Evolutionary conservation across 2,888 invertebrate genomes (phyloP).

Genomic region (Coelopa pilipes): DNA sequence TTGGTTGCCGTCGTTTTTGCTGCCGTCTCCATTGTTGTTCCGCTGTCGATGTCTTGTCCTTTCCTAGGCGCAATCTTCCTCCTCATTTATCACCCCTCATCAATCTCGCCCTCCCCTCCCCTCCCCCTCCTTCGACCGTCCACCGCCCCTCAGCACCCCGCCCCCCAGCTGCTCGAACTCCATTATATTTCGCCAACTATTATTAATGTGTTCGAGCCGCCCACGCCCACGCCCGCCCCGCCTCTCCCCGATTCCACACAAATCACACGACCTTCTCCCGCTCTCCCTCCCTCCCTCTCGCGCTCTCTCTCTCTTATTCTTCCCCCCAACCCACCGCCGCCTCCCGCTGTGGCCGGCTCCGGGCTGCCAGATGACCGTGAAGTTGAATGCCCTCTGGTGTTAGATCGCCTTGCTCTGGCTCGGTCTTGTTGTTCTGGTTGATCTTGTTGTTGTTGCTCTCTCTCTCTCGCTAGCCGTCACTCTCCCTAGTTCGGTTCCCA

Average conservation of each 20-base stretch:
- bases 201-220: background rate
- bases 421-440: background rate
- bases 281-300: background rate
- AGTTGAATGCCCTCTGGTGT: conserved; percentile 58
- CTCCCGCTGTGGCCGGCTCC: background rate
- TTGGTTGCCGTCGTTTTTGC: background rate
- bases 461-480: background rate
- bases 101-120: no score
- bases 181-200: background rate
- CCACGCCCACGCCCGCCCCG: background rate
- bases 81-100: no score
- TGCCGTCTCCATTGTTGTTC: background rate
- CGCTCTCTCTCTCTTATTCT: conserved; percentile 4
- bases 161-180: background rate
- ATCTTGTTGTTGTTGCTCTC: background rate
- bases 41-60: background rate
- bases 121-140: no score
- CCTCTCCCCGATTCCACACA: background rate
- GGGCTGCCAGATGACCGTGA: conserved; percentile 53
- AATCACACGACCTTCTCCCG: background rate
- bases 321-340: conserved; percentile 5
- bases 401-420: conserved; percentile 24
- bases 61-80: background rate
- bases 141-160: no score
- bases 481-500: background rate